Evolutionary conservation across 2,888 invertebrate species (phyloP), one percentile per base, ranked within the genome.

Genomic region (Eupeodes latifasciatus): DNA sequence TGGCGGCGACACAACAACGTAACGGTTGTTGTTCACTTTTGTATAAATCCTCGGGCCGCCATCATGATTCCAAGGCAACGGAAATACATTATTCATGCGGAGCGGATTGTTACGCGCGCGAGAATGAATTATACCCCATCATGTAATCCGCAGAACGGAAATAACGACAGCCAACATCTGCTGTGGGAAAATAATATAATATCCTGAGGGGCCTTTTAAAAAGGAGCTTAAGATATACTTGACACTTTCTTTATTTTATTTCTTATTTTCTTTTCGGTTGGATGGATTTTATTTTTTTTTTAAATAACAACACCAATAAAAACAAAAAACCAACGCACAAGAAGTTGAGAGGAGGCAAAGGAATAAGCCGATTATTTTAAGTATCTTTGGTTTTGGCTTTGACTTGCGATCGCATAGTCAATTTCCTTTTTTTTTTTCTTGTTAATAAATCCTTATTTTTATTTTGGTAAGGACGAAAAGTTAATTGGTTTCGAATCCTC

Each of bases 41-140:
- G 74, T 74, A 85, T 81, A 75, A 85, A 78, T 85, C 81, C 75
- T 55, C 27, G 14, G 14, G 14, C 19, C 66, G 66, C 44, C 74
- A 59, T 11, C 11, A 19, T 11, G 55, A 19, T 11, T 10, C 27
- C 47, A 34, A 44, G 19, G 40, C 62, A 75, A 36, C 62, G 75
- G 59, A 53, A 61, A 78, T 81, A 77, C 84, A 88, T 85, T 81
- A 85, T 88, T 88, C 85, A 85, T 85, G 27, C 14, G 19, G 11
- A 76, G 75, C 34, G 72, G 57, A 76, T 83, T 51, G 44, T 61
- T 64, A 75, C 79, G 75, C 86, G 75, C 86, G 62, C 27, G 82
- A 75, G 79, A 79, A 83, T 79, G 82, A 64, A 71, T 78, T 83
- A 71, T 79, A 16, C 4, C 40, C 51, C 80, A 80, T 62, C 53